Evolutionary conservation across 2,797 vertebrate species (phyloP), one percentile per base, ranked within the genome.

Genomic region (Clarias fuscus): DNA sequence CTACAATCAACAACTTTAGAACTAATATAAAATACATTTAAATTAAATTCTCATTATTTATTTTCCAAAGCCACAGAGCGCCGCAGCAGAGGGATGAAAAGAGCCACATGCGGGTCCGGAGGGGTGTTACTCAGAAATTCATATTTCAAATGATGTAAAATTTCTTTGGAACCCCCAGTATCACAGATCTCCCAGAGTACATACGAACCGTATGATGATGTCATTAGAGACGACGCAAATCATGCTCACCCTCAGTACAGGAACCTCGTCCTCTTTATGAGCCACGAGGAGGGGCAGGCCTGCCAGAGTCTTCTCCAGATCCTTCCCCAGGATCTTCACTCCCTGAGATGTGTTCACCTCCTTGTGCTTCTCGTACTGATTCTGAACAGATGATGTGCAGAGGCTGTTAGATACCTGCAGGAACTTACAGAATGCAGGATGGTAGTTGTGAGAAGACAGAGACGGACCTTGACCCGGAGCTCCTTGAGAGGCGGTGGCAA

Each of bases 281-380:
- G 98, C 98, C 89, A 99, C 98, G 4, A 99, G 95, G 88, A 99
- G 91, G 0, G 98, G 98, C 87, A 99, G 95, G 62, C 98, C 98
- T 1, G 98, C 98, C 90, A 99, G 64, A 0, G 98, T 92, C 92
- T 99, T 99, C 91, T 99, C 98, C 93, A 99, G 92, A 90, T 99
- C 98, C 88, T 99, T 99, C 0, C 97, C 98, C 85, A 99, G 95
- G 88, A 99, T 98, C 95, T 99, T 99, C 76, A 99, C 98, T 0
- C 98, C 98, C 91, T 99, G 98, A 88, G 98, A 94, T 40, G 97
- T 97, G 15, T 93, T 92, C 1, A 99, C 97, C 90, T 99, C 98
- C 94, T 99, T 99, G 94, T 98, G 97, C 93, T 99, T 99, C 94
- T 99, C 98, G 40, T 99, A 99, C 85, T 96, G 97, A 91, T 95